Conservation (phyloP, 2,888 invertebrate genomes). For the Microchrysa polita region DNA sequence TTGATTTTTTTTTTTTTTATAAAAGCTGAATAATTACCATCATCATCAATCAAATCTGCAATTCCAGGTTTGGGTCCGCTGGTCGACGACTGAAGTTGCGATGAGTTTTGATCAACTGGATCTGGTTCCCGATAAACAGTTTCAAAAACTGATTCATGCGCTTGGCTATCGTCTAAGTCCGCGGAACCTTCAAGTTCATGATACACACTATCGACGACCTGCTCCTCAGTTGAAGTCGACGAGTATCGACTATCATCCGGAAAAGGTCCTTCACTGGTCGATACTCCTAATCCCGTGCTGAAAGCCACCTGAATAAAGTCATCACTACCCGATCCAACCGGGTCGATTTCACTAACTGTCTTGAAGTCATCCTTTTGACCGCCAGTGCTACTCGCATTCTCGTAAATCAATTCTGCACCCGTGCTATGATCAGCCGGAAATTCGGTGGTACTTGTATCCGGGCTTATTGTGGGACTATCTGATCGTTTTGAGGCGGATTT, state of each 20-base stretch:
- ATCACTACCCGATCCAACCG: slow-evolving; percentile 60
- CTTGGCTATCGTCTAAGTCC: slow-evolving; percentile 16
- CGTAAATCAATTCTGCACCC: slow-evolving; percentile 26
- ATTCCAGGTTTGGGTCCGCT: slow-evolving; percentile 30
- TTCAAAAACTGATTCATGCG: slow-evolving; percentile 18
- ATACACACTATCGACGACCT: slow-evolving; percentile 42
- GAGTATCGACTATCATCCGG: not conserved
- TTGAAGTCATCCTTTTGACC: slow-evolving; percentile 1
- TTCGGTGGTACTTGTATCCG: slow-evolving; percentile 5
- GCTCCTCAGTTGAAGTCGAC: not conserved
- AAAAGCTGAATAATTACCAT: slow-evolving; percentile 9
- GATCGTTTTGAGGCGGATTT: slow-evolving; percentile 35
- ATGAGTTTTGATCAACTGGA: not conserved
- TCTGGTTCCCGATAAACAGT: slow-evolving; percentile 13
- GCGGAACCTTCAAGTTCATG: slow-evolving; percentile 10
- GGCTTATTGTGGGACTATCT: not conserved
- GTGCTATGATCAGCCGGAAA: not conserved
- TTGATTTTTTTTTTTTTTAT: not conserved
- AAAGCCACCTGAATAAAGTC: slow-evolving; percentile 55
- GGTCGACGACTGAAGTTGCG: slow-evolving; percentile 38
- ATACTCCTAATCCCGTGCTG: slow-evolving; percentile 4
- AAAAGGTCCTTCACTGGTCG: slow-evolving; percentile 23
- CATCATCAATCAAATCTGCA: slow-evolving; percentile 8
- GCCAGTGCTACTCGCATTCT: slow-evolving; percentile 10
- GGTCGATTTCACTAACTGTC: slow-evolving; percentile 53